phyloP scores from a whole-genome alignment of 1,140 invertebrate genomes.

The Himalopsyche phryganea region DNA sequence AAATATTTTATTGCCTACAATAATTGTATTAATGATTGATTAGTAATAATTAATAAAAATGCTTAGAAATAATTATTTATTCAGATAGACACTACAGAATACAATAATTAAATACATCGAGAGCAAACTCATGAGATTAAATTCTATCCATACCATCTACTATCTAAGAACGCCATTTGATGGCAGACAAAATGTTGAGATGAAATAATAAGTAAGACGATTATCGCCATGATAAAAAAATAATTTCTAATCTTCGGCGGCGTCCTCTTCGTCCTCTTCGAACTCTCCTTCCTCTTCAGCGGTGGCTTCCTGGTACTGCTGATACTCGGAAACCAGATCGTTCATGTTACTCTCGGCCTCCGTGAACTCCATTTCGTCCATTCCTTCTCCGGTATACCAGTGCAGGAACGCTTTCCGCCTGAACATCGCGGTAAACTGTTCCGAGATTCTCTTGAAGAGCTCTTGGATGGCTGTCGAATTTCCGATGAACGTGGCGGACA shows the following conservation, averaged over 20 bases:
- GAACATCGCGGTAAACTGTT: constrained; percentile 88
- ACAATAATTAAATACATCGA: too few relatives aligned
- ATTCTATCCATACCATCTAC: too few relatives aligned
- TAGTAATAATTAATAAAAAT: too few relatives aligned
- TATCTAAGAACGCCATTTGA: too few relatives aligned
- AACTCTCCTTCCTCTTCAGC: constrained; percentile 51
- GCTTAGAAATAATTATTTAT: too few relatives aligned
- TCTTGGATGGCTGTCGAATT: constrained; percentile 84
- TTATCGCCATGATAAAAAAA: too few relatives aligned
- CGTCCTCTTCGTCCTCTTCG: constrained; percentile 37
- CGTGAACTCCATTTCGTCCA: constrained; percentile 76
- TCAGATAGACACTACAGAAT: too few relatives aligned
- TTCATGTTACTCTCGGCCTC: constrained; percentile 65
- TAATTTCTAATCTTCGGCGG: neutral
- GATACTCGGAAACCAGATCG: constrained; percentile 76
- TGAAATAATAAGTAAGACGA: too few relatives aligned
- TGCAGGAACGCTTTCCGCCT: constrained; percentile 85
- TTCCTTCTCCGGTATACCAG: constrained; percentile 71
- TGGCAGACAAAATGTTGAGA: too few relatives aligned
- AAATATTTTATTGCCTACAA: too few relatives aligned
- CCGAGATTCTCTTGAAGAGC: constrained; percentile 80
- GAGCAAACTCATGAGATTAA: too few relatives aligned
- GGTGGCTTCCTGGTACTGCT: constrained; percentile 82
- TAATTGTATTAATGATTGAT: too few relatives aligned
- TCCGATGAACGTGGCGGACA: constrained; percentile 85